Base-by-base conservation (phyloP, 92 coral and sea anemone species). In the Phenganax marumi region DNA sequence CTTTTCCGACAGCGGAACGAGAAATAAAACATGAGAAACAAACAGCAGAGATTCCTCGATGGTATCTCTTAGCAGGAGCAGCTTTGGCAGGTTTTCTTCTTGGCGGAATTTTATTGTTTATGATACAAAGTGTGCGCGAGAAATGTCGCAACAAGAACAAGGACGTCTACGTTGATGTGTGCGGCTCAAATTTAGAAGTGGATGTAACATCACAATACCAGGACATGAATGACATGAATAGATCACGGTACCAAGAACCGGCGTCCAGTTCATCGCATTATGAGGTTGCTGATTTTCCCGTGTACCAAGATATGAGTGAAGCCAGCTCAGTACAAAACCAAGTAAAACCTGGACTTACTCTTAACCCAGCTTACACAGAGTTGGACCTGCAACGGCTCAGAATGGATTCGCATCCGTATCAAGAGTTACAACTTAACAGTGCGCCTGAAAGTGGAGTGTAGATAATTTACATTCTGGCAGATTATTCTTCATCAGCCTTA, bases 121-220 rank as follows among this genome's bases (percentile, higher is more conserved):
- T 12, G 16, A 19, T 74, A 0, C 22, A 48, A 25, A 22, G 12
- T 13, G 21, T 52, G 8, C 60, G 79, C 24, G 24, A 63, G 13
- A 74, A 74, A 74, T 51, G 18, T 25, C 79, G 79, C 0, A 74
- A 63, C 70, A 63, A 66, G 14, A 18, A 47, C 25, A 16, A 62
- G 43, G 68, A 12, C 18, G 72, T 66, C 0, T 66, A 66, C 12
- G 72, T 25, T 10, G 72, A 66, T 33, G 72, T 50, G 10, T 18
- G 62, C 19, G 25, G n/a, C 39, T 72, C 53, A 14, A 63, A 53
- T 25, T 47, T 51, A 21, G 62, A 53, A 74, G 4, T 52, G 3
- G 62, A 74, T 14, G 26, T 74, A 53, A 22, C 48, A 33, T 51
- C 48, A 21, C 49, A 50, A 63, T 74, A 74, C 8, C 79, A 74